A percentile compares a stretch with the other conserved stretches of the same genome.
These are phyloP conservation scores for Sarcophilus harrisii DNA, from an alignment of 2,797 vertebrate species.

Conservation along the genomic window DNA sequence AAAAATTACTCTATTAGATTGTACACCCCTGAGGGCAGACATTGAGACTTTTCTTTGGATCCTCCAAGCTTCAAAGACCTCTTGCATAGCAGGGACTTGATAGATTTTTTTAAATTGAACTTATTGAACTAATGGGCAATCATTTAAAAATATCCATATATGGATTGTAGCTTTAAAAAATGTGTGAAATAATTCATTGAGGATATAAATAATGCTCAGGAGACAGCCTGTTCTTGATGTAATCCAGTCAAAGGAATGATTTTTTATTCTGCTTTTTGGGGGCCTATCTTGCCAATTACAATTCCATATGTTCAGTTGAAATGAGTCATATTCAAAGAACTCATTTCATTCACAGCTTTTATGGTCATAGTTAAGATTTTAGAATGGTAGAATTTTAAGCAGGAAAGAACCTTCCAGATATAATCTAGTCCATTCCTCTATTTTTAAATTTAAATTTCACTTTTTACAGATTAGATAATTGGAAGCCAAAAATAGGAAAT, in stretches of 20 bases:
- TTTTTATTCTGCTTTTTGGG: slow-evolving; percentile 30
- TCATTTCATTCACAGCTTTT: slow-evolving; percentile 50
- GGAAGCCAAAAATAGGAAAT: neutral
- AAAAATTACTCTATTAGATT: neutral
- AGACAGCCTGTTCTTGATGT: slow-evolving; percentile 59
- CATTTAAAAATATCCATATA: neutral
- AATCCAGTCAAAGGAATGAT: slow-evolving; percentile 53
- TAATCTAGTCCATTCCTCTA: neutral
- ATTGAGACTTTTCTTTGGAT: slow-evolving; percentile 13
- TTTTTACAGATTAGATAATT: neutral
- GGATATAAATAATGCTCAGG: slow-evolving; percentile 52
- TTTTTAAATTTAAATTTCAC: neutral
- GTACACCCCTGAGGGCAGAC: neutral
- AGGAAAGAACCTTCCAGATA: neutral
- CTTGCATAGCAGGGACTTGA: neutral
- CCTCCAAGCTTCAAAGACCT: neutral
- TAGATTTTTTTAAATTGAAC: neutral
- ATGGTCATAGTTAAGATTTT: slow-evolving; percentile 46
- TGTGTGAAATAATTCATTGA: slow-evolving; percentile 61
- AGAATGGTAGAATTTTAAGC: neutral
- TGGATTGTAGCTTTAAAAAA: slow-evolving; percentile 63
- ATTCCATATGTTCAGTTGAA: slow-evolving; percentile 63
- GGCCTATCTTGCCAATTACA: slow-evolving; percentile 43
- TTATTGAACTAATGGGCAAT: neutral
- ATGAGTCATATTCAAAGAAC: slow-evolving; percentile 67